Evolutionary conservation across 1,140 invertebrate species (phyloP), one percentile per base, ranked within the genome.

Genomic region (Lasioglossum baleicum): DNA sequence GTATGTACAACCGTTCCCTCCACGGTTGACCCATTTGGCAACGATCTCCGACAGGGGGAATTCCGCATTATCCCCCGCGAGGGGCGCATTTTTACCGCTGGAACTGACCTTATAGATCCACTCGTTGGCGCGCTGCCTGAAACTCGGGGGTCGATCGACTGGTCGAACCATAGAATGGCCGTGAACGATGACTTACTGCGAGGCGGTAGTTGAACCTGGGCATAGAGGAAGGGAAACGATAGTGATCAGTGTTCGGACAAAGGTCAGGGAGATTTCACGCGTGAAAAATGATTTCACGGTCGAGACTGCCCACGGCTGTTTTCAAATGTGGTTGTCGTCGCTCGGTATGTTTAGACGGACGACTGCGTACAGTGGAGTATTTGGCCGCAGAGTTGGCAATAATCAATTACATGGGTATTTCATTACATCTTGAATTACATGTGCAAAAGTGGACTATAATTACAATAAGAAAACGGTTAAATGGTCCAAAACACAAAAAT

Each of bases 91-190:
- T 82, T 88, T 88, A 83, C 68, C 70, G 83, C 79, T 77, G 80
- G 70, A 70, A 90, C 90, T 91, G 88, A 92, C 91, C 90, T 92
- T 92, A 91, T 88, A 88, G 75, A 92, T 89, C 87, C 88, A 89
- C 77, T 90, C 86, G 84, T 78, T 92, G 90, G 88, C 87, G 74
- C 78, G 85, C 61, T 90, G 91, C 88, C 88, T 89, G 83, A 88
- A 87, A 89, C 79, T 85, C 74, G 85, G 74, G 80, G 88, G 84
- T 89, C 86, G 89, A 83, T 91, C 87, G 79, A 86, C 82, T 84
- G 86, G 83, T 82, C 89, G 88, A 89, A 91, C 90, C 90, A 91
- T 92, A 88, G 88, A 91, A 90, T 83, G 85, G 86, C 88, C 84
- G 89, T 89, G 67, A 84, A 83, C 73, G 73, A 44, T 79, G 82